phyloP scores from a whole-genome alignment of 2,797 vertebrate species.

The Leptatherina wallacei region DNA sequence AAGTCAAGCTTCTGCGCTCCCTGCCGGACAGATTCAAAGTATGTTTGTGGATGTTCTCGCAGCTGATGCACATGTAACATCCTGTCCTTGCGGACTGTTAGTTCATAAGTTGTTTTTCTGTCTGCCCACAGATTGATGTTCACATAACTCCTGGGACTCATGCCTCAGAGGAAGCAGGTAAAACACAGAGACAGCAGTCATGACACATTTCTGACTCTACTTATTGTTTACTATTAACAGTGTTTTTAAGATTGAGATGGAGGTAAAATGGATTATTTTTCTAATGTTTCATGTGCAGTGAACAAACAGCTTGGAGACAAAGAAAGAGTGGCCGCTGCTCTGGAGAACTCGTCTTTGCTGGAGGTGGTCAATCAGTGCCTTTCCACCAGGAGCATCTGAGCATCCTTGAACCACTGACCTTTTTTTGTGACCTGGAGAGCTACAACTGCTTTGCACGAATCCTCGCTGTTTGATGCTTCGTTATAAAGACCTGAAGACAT shows the following conservation, averaged over 20 bases:
- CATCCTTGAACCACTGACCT: background rate
- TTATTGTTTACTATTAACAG: rapidly evolving
- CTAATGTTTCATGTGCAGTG: slow-evolving; percentile 77
- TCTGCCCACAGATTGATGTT: slow-evolving; percentile 88
- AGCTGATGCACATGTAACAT: background rate
- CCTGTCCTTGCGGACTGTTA: background rate
- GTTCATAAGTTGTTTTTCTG: background rate
- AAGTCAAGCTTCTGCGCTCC: slow-evolving; percentile 91
- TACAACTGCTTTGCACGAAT: background rate
- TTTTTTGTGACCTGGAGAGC: background rate
- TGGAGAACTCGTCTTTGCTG: slow-evolving; percentile 95
- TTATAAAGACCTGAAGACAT: background rate
- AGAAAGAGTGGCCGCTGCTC: slow-evolving; percentile 94
- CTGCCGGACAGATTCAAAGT: slow-evolving; percentile 90
- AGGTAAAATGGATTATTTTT: no score
- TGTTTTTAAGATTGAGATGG: background rate
- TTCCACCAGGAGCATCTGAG: slow-evolving; percentile 77
- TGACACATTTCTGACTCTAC: background rate
- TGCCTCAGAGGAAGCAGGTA: slow-evolving; percentile 95
- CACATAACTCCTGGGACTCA: slow-evolving; percentile 94
- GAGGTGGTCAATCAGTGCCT: slow-evolving; percentile 99
- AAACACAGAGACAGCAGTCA: slow-evolving; percentile 1
- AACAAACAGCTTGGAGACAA: slow-evolving; percentile 99
- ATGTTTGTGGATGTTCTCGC: background rate
- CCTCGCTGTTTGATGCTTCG: no score